phyloP scores from a whole-genome alignment of 2,888 invertebrate genomes.

The Boloria euphrosyne region DNA sequence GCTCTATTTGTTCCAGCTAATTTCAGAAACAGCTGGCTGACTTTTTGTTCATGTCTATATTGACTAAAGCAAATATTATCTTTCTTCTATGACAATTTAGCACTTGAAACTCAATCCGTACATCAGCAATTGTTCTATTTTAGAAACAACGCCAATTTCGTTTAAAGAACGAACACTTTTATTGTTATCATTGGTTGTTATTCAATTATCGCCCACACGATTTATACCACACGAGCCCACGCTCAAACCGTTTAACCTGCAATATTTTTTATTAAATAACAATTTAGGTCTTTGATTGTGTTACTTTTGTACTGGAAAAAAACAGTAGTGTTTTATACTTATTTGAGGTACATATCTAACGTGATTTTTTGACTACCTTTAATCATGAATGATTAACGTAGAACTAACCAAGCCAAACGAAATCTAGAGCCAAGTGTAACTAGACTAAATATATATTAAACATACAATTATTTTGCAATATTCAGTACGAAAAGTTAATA shows the following conservation, averaged over 20 bases:
- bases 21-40: too few species aligned
- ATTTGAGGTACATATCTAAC: neutral
- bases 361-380: too few species aligned
- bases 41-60: too few species aligned
- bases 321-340: slow-evolving; percentile 29
- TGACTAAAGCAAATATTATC: slow-evolving; percentile 8
- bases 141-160: slow-evolving; percentile 36
- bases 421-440: neutral
- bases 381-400: too few species aligned
- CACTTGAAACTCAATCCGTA: slow-evolving; percentile 27
- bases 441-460: slow-evolving; percentile 4
- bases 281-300: neutral
- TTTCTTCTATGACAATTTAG: slow-evolving; percentile 15
- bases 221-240: slow-evolving; percentile 40
- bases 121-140: slow-evolving; percentile 35
- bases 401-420: too few species aligned
- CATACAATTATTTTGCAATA: slow-evolving; percentile 4
- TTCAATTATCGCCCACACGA: slow-evolving; percentile 48
- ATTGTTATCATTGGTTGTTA: slow-evolving; percentile 43
- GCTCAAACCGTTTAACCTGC: slow-evolving; percentile 33
- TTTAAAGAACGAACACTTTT: slow-evolving; percentile 38
- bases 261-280: slow-evolving; percentile 32
- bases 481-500: slow-evolving; percentile 24
- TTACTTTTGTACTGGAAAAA: slow-evolving; percentile 26
- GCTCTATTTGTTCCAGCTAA: too few species aligned